Evolutionary conservation across 2,797 vertebrate species (phyloP).

Genomic region (Ambastaia sidthimunki): DNA sequence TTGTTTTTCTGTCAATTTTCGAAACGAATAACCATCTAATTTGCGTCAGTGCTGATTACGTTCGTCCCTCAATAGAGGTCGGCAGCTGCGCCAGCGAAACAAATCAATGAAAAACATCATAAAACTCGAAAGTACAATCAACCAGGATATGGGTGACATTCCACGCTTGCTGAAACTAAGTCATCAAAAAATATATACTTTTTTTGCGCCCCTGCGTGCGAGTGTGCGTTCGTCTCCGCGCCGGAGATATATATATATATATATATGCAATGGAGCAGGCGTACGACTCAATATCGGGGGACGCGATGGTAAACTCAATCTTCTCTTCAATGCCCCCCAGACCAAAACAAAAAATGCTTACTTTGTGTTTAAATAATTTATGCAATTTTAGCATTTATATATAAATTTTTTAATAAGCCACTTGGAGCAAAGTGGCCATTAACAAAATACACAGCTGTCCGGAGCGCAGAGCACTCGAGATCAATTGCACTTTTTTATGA

Average conservation of each 20-base stretch:
- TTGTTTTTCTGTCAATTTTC: constrained; percentile 99
- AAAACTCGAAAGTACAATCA: constrained; percentile 99
- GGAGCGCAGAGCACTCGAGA: constrained; percentile 96
- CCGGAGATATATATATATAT: constrained; percentile 48
- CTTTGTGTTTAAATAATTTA: constrained; percentile 99
- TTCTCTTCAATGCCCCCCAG: constrained; percentile 77
- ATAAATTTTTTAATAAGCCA: constrained; percentile 99
- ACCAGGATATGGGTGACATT: constrained; percentile 99
- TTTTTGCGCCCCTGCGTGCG: constrained; percentile 62
- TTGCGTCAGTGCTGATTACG: constrained; percentile 99
- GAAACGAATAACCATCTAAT: constrained; percentile 99
- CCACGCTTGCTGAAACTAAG: constrained; percentile 89
- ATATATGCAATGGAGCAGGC: constrained; percentile 76
- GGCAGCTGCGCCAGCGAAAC: constrained; percentile 99
- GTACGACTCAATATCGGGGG: constrained; percentile 70
- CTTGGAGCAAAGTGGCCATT: constrained; percentile 99
- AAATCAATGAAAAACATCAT: constrained; percentile 99
- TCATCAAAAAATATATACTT: constrained; percentile 88
- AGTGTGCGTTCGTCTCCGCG: constrained; percentile 25
- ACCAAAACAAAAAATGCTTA: constrained; percentile 91
- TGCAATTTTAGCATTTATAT: constrained; percentile 99
- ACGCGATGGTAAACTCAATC: constrained; percentile 79
- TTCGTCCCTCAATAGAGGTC: constrained; percentile 99
- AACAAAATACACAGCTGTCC: constrained; percentile 99
- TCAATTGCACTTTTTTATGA: constrained; percentile 99